Percentiles rank a stretch among this genome's conserved stretches.
These are phyloP conservation scores for Drosophila picticornis DNA, from an alignment of 2,888 invertebrate species.

Conservation along the genomic window DNA sequence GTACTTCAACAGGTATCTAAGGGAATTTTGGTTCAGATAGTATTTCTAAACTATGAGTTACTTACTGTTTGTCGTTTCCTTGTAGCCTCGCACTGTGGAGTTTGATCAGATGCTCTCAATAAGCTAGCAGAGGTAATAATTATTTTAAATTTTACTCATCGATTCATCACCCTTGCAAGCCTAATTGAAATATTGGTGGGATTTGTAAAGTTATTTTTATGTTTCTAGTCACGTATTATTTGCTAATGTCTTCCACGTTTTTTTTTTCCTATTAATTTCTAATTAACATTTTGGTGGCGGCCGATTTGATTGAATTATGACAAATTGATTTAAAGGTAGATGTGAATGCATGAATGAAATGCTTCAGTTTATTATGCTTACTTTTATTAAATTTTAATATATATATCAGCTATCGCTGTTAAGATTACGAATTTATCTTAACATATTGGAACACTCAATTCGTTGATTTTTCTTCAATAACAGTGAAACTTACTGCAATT, in stretches of 20 bases:
- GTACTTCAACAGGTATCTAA: background rate
- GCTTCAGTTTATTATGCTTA: background rate
- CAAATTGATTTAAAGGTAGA: background rate
- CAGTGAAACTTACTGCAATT: background rate
- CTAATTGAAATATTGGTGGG: background rate
- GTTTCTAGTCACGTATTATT: background rate
- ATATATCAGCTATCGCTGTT: background rate
- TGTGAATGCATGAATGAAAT: background rate
- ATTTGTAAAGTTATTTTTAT: background rate
- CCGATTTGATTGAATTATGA: background rate
- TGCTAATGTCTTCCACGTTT: background rate
- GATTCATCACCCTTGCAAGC: background rate
- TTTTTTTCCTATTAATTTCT: background rate
- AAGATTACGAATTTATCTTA: background rate
- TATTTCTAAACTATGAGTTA: background rate
- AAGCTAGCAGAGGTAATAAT: background rate
- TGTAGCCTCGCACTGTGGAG: background rate
- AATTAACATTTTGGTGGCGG: background rate
- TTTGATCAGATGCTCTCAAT: background rate
- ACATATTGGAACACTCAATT: background rate
- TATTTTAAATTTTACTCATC: background rate
- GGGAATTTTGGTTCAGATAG: background rate
- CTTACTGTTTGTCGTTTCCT: background rate
- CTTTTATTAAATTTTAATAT: background rate
- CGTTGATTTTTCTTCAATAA: background rate